Evolutionary conservation across 2,888 invertebrate species (phyloP).

Genomic region (Ellobium chinense): DNA sequence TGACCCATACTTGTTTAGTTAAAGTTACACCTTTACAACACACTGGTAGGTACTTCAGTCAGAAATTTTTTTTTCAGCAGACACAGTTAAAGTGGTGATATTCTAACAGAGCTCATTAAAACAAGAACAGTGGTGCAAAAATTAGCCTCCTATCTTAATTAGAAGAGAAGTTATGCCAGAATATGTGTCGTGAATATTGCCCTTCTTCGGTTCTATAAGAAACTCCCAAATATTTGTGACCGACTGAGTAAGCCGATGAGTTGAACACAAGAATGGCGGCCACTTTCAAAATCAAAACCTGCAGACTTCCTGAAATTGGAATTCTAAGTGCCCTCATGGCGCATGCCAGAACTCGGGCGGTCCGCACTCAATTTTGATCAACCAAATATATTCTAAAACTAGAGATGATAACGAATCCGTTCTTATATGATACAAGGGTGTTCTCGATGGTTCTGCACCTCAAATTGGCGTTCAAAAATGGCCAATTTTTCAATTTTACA

Average conservation of each 20-base stretch:
- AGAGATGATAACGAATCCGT: neutral
- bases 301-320: neutral
- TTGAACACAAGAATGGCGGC: neutral
- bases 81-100: neutral
- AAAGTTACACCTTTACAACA: too few species aligned
- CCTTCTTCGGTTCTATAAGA: neutral
- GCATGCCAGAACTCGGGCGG: neutral
- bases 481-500: neutral
- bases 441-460: neutral
- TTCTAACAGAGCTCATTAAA: neutral
- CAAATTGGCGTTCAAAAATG: neutral
- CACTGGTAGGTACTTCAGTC: neutral
- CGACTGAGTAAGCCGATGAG: neutral
- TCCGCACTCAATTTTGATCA: neutral
- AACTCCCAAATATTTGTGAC: neutral
- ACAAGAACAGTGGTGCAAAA: neutral
- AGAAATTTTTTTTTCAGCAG: neutral
- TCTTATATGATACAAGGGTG: neutral
- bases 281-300: neutral
- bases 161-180: neutral
- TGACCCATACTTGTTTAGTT: too few species aligned
- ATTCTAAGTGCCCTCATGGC: neutral
- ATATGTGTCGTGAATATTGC: neutral
- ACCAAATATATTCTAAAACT: neutral
- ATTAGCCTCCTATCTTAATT: neutral